Base-by-base conservation (phyloP, 1,140 invertebrate genomes). In the Platyura marginata region DNA sequence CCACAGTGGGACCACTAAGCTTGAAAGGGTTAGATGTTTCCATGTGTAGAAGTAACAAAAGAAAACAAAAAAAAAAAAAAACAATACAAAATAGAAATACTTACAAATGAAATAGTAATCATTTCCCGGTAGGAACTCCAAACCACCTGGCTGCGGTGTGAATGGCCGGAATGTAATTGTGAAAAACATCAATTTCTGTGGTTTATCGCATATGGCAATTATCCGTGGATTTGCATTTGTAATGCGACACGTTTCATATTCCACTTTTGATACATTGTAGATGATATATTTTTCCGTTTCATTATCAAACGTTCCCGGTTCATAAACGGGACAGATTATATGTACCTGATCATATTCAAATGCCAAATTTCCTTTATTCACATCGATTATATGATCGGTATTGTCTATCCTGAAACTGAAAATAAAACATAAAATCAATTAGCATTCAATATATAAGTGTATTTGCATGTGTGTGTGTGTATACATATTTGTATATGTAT, bases 271-370 rank as follows among this genome's bases (percentile, higher is more conserved):
- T 51, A 93, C 89, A 65, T 94, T 93, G 64, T 93, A 93, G 57
- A 93, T 92, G 55, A 94, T 93, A 65, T 93, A 93, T 61, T 89
- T 90, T 61, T 94, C 88, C 2, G 83, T 78, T 55, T 91, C 85
- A 53, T 91, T 85, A 53, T 89, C 83, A 53, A 77, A 81, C 18
- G 84, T 86, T 22, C 80, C 84, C 20, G 84, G 81, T 32, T 77
- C 72, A 56, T 93, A 93, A 15, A 86, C 83, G 13, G 90, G 89
- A 72, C 90, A 94, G 57, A 93, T 89, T 59, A 94, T 87, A 59
- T 93, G 91, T 48, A 92, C 88, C 68, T 93, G 88, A 59, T 94
- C 90, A 64, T 90, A 94, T 61, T 92, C 88, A 61, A 89, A 91
- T 52, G 82, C 80, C 46, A 82, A 73, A 65, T 92, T 93, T 47